Conservation (phyloP, 2,888 invertebrate genomes). For the Automeris io region DNA sequence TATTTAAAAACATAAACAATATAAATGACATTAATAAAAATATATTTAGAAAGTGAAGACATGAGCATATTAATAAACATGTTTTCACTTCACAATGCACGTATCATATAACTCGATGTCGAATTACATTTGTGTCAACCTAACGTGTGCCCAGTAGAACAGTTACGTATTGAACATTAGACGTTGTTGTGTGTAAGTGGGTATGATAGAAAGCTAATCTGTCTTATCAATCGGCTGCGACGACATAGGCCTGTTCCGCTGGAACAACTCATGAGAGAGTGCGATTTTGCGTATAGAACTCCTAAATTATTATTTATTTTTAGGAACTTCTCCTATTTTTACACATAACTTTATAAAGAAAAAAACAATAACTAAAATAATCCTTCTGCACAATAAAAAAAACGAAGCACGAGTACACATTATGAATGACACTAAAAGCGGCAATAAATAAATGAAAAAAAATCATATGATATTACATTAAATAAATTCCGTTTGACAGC, state of each 20-base stretch:
- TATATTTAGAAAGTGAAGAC: not conserved
- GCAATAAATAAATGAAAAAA: too few relatives aligned
- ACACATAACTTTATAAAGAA: too few relatives aligned
- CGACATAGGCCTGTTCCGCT: slow-evolving; percentile 10
- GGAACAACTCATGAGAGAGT: not conserved
- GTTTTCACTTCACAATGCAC: not conserved
- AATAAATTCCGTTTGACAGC: too few relatives aligned
- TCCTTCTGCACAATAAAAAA: too few relatives aligned
- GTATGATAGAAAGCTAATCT: slow-evolving; percentile 38
- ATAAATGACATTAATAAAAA: not conserved
- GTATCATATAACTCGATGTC: slow-evolving; percentile 7
- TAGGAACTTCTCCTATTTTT: too few relatives aligned
- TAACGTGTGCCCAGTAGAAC: slow-evolving; percentile 14
- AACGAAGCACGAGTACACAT: too few relatives aligned
- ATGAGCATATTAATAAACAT: not conserved
- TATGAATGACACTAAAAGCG: too few relatives aligned
- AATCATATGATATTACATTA: too few relatives aligned
- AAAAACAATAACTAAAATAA: too few relatives aligned
- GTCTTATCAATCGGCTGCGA: slow-evolving; percentile 26
- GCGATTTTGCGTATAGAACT: too few relatives aligned
- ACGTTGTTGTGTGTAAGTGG: slow-evolving; percentile 12
- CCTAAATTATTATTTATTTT: too few relatives aligned
- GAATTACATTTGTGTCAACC: slow-evolving; percentile 15
- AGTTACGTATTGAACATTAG: slow-evolving; percentile 19
- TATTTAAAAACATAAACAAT: too few relatives aligned